A percentile compares a stretch with the other conserved stretches of the same genome.
Conservation (phyloP, 1,140 invertebrate species). For the Cydia amplana region DNA sequence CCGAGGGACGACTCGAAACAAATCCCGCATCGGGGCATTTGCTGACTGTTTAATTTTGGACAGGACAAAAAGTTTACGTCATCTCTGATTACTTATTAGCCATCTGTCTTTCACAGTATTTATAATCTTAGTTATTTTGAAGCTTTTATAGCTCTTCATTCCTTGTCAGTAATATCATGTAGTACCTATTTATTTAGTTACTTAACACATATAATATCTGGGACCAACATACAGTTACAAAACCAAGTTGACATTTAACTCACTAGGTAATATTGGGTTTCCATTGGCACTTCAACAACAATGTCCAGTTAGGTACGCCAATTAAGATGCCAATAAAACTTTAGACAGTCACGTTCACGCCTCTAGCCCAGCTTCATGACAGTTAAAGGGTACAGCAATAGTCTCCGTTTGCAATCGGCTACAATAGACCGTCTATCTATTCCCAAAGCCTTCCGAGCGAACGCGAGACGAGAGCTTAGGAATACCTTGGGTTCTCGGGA, state of each 20-base stretch:
- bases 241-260: background rate
- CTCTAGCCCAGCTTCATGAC: constrained; percentile 10
- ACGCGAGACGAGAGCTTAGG: background rate
- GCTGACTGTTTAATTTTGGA: constrained; percentile 4
- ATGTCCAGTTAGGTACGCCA: constrained; percentile 10
- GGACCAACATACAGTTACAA: background rate
- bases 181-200: background rate
- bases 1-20: constrained; percentile 2
- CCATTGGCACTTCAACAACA: background rate
- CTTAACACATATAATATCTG: background rate
- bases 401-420: background rate
- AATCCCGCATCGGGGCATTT: constrained; percentile 3
- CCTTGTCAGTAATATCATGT: too few relatives aligned
- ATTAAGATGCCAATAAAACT: constrained; percentile 3
- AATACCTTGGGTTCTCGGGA: background rate
- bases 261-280: background rate
- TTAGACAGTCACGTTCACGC: constrained; percentile 12
- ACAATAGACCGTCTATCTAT: background rate
- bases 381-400: constrained; percentile 14
- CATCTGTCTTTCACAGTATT: background rate
- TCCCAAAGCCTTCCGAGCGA: background rate
- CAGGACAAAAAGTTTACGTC: constrained; percentile 4
- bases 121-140: too few relatives aligned
- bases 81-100: background rate
- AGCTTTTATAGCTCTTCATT: too few relatives aligned